Evolutionary conservation across 2,888 invertebrate species (phyloP).

Genomic region (Metopia argyrocephala): DNA sequence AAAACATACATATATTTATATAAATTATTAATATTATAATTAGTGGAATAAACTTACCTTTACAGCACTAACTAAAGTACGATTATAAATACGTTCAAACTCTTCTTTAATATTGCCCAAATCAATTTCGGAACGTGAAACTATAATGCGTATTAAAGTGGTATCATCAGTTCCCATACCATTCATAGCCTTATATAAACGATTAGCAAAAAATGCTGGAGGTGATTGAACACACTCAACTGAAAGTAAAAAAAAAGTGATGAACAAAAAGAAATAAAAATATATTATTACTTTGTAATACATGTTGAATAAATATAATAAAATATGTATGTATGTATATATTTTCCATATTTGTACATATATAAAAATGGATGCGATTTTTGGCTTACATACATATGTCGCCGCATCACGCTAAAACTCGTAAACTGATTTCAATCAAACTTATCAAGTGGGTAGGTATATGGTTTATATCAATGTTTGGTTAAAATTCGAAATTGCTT

Average conservation of each 20-base stretch:
- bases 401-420: too few relatives aligned
- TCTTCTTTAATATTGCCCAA: slow-evolving; percentile 83
- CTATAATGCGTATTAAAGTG: slow-evolving; percentile 84
- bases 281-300: too few relatives aligned
- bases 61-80: slow-evolving; percentile 82
- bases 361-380: too few relatives aligned
- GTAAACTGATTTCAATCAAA: too few relatives aligned
- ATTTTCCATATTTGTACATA: too few relatives aligned
- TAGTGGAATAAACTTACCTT: slow-evolving; percentile 79
- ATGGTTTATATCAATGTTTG: too few relatives aligned
- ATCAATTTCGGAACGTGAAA: slow-evolving; percentile 84
- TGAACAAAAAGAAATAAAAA: too few relatives aligned
- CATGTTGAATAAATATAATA: too few relatives aligned
- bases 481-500: too few relatives aligned
- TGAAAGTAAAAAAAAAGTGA: slow-evolving; percentile 75
- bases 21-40: not conserved
- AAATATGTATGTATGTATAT: too few relatives aligned
- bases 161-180: slow-evolving; percentile 86
- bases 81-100: slow-evolving; percentile 84
- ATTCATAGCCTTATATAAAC: slow-evolving; percentile 82
- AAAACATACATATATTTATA: not conserved
- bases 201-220: slow-evolving; percentile 83
- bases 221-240: slow-evolving; percentile 84
- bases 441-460: too few relatives aligned
- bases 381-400: too few relatives aligned